Evolutionary conservation across 2,888 invertebrate species (phyloP).

Genomic region (Eristalis pertinax): DNA sequence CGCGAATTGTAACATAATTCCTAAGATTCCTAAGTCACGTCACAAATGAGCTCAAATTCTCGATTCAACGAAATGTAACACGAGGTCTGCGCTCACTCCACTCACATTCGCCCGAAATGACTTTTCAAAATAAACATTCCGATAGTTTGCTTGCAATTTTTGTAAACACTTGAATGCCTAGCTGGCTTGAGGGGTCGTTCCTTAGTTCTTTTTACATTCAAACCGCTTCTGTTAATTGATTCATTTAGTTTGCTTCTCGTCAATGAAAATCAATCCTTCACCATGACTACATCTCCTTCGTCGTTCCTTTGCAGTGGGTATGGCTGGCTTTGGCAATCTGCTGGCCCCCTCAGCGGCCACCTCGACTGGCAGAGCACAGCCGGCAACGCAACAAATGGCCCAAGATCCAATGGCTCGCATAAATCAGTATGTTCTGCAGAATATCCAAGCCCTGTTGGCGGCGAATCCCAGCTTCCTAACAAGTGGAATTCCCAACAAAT

Average conservation of each 20-base stretch:
- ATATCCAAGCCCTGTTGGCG: constrained; percentile 79
- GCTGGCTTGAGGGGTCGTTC: background rate
- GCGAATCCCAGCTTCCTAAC: constrained; percentile 81
- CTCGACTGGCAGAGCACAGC: constrained; percentile 42
- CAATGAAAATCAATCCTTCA: background rate
- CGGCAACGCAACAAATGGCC: constrained; percentile 49
- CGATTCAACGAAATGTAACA: too few species aligned
- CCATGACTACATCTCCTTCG: background rate
- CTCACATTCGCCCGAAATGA: too few species aligned
- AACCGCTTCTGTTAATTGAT: constrained; percentile 9
- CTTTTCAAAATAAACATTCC: too few species aligned
- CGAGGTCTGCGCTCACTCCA: too few species aligned
- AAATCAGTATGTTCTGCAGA: constrained; percentile 79
- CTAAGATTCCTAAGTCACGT: too few species aligned
- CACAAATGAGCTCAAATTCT: too few species aligned
- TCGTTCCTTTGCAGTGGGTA: constrained; percentile 83
- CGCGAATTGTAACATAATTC: background rate
- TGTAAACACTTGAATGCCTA: too few species aligned
- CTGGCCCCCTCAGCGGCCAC: constrained; percentile 58
- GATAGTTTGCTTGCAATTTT: too few species aligned
- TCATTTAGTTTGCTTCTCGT: background rate
- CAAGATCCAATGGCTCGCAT: constrained; percentile 76
- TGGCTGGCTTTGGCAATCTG: constrained; percentile 83
- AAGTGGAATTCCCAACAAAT: constrained; percentile 83
- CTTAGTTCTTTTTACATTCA: background rate